phyloP scores from a whole-genome alignment of 2,113 vertebrate genomes.

The Todiramphus saurophagus region DNA sequence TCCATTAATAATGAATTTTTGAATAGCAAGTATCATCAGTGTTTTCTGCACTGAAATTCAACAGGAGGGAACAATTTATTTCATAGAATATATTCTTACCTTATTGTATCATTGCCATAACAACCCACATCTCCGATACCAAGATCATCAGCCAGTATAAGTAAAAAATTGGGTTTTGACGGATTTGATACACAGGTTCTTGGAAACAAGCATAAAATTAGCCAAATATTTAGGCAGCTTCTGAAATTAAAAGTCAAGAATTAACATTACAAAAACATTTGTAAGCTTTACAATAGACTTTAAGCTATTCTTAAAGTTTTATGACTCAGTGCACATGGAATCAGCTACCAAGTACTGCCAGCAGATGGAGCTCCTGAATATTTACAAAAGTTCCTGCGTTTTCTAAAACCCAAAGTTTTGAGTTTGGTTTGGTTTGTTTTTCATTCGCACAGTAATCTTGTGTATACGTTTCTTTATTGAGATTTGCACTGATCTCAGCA shows the following conservation, averaged over 20 bases:
- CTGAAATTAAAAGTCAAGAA: not conserved
- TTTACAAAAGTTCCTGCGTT: not conserved
- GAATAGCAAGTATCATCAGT: not conserved
- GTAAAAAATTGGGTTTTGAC: conserved; percentile 81
- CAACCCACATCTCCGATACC: conserved; percentile 88
- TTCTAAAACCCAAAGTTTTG: not conserved
- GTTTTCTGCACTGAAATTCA: not conserved
- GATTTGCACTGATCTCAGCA: not conserved
- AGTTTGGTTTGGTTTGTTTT: not conserved
- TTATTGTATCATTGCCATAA: conserved; percentile 86
- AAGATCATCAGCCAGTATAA: conserved; percentile 85
- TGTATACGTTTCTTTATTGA: not conserved
- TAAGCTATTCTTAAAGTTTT: not conserved
- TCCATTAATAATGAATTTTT: not conserved
- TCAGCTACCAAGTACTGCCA: not conserved
- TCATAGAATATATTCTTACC: conserved; percentile 48
- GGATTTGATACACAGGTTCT: not conserved
- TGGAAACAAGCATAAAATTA: not conserved
- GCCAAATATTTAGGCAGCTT: not conserved
- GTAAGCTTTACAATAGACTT: not conserved
- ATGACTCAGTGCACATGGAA: not conserved
- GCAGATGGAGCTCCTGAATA: conserved; percentile 35
- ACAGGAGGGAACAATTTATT: not conserved
- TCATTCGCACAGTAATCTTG: not conserved
- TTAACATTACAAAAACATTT: not conserved